Percentiles rank a stretch among this genome's conserved stretches.
Conservation (phyloP, 2,888 invertebrate genomes). For the Aricia artaxerxes region DNA sequence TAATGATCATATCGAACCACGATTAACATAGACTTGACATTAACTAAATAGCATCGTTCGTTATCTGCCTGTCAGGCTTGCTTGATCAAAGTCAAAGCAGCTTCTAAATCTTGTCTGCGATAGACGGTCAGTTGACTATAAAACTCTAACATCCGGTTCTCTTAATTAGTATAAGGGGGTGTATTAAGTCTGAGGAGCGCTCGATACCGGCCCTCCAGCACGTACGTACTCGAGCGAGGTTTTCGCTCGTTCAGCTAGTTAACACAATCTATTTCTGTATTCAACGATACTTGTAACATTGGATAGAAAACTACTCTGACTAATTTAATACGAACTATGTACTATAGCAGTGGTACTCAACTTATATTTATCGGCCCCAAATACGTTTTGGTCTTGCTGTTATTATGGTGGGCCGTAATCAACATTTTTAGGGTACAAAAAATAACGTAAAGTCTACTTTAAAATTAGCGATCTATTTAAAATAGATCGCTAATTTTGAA, state of each 20-base stretch:
- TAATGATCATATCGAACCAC: too few relatives aligned
- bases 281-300: not conserved
- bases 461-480: too few relatives aligned
- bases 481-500: too few relatives aligned
- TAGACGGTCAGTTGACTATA: conserved; percentile 1
- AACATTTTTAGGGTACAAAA: too few relatives aligned
- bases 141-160: conserved; percentile 10
- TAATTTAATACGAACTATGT: not conserved
- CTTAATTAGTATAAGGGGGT: conserved; percentile 23
- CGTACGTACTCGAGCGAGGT: conserved; percentile 24
- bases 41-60: too few relatives aligned
- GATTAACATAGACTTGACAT: too few relatives aligned
- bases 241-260: conserved; percentile 26
- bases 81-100: not conserved
- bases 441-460: too few relatives aligned
- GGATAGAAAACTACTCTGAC: not conserved
- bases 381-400: too few relatives aligned
- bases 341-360: too few relatives aligned
- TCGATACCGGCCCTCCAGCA: conserved; percentile 20
- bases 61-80: not conserved
- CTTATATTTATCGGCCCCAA: too few relatives aligned
- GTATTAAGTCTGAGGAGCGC: conserved; percentile 18
- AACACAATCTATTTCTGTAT: conserved; percentile 9
- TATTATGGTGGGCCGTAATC: too few relatives aligned
- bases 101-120: not conserved